Evolutionary conservation across 1,140 invertebrate species (phyloP).

Genomic region (Drosophila bocqueti): DNA sequence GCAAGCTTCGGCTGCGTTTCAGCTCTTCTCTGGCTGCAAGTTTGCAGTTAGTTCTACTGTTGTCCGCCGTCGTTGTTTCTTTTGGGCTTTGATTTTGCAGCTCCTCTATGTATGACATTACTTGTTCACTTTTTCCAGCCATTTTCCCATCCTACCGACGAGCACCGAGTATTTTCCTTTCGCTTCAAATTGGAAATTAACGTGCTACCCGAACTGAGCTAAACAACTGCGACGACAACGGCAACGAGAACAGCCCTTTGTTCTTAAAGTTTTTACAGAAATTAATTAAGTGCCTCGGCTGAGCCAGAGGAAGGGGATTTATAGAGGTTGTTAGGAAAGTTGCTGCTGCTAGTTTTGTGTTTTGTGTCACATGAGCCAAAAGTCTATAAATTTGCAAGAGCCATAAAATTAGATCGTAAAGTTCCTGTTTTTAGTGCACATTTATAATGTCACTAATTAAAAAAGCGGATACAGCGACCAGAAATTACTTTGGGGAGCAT

Average conservation of each 20-base stretch:
- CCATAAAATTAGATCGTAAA: constrained; percentile 72
- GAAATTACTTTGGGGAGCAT: constrained; percentile 45
- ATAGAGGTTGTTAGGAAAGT: constrained; percentile 75
- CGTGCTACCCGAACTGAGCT: constrained; percentile 50
- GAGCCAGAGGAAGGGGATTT: constrained; percentile 50
- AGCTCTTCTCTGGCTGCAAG: constrained; percentile 52
- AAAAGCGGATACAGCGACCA: constrained; percentile 36
- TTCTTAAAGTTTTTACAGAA: constrained; percentile 80
- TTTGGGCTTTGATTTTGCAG: constrained; percentile 54
- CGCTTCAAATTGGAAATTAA: constrained; percentile 79
- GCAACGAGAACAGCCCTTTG: constrained; percentile 64
- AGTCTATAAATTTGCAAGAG: constrained; percentile 66
- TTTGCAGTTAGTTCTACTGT: constrained; percentile 81
- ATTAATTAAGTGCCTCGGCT: constrained; percentile 76
- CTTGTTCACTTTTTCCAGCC: constrained; percentile 35
- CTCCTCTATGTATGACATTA: constrained; percentile 69
- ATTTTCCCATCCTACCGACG: constrained; percentile 7
- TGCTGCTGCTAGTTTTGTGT: constrained; percentile 34
- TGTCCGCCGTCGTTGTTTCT: constrained; percentile 53
- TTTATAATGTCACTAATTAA: constrained; percentile 74
- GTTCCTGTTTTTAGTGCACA: constrained; percentile 51
- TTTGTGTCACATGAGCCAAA: constrained; percentile 67
- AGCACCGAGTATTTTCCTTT: constrained; percentile 26
- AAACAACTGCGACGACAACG: constrained; percentile 34
- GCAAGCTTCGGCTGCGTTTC: constrained; percentile 60